These are phyloP conservation scores for Chymomyza procnemis DNA, from an alignment of 2,888 invertebrate species.

Conservation along the genomic window DNA sequence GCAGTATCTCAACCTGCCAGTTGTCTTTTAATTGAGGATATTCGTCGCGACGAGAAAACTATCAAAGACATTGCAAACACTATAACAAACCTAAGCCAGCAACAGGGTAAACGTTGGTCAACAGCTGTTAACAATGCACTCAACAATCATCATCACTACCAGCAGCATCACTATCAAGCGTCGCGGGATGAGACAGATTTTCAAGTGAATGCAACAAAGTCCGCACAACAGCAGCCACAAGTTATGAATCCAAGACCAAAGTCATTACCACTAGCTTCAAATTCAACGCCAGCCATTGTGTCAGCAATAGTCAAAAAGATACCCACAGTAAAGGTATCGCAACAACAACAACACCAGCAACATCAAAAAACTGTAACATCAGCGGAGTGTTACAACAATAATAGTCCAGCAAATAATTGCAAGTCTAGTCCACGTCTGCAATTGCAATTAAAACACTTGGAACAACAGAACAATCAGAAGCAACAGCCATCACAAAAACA, in stretches of 20 bases:
- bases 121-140: constrained; percentile 78
- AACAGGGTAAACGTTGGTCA: constrained; percentile 79
- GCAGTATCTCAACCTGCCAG: constrained; percentile 70
- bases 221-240: constrained; percentile 36
- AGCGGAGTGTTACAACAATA: constrained; percentile 29
- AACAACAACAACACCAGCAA: constrained; percentile 48
- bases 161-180: constrained; percentile 42
- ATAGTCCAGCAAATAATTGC: constrained; percentile 34
- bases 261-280: constrained; percentile 78
- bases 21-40: constrained; percentile 77
- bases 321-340: constrained; percentile 74
- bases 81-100: constrained; percentile 84
- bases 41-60: constrained; percentile 85
- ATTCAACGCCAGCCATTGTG: constrained; percentile 78
- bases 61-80: constrained; percentile 91
- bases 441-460: constrained; percentile 63
- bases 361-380: constrained; percentile 34
- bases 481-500: constrained; percentile 72
- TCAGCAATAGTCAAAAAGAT: constrained; percentile 79
- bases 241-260: constrained; percentile 74
- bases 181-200: constrained; percentile 79
- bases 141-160: constrained; percentile 71
- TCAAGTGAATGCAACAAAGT: constrained; percentile 45
- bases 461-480: constrained; percentile 75
- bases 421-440: constrained; percentile 72